Conservation (phyloP, 2,888 invertebrate genomes). For the Drosophila kanekoi region DNA sequence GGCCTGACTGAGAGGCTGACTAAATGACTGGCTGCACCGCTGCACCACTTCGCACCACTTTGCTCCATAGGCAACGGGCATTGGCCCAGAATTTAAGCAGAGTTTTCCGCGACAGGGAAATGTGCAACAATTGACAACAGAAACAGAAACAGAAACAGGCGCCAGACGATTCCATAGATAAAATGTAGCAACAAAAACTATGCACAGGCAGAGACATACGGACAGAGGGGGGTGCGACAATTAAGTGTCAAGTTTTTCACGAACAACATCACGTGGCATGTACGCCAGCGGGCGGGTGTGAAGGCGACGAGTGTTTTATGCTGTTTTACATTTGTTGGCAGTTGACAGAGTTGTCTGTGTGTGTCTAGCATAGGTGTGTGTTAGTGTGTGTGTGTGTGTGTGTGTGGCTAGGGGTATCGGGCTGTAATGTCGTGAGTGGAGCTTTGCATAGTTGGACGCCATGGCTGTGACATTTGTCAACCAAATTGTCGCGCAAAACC, state of each 20-base stretch:
- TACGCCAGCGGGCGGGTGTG: neutral
- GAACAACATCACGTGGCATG: conserved; percentile 58
- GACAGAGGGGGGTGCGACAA: conserved; percentile 50
- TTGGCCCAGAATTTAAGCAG: conserved; percentile 54
- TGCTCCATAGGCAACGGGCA: conserved; percentile 54
- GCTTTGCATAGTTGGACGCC: conserved; percentile 43
- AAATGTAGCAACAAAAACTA: conserved; percentile 18
- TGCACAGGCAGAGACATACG: conserved; percentile 7
- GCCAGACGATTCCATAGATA: conserved; percentile 54
- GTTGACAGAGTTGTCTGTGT: conserved; percentile 19
- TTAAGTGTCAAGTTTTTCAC: conserved; percentile 78
- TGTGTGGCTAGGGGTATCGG: neutral
- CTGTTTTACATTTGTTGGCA: conserved; percentile 64
- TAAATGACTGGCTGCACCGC: conserved; percentile 11
- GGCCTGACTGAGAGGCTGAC: conserved; percentile 14
- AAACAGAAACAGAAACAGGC: conserved; percentile 72
- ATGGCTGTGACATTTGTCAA: conserved; percentile 68
- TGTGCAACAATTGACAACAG: conserved; percentile 78
- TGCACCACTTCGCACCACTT: conserved; percentile 8
- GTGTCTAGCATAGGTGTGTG: neutral
- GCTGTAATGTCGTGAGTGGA: conserved; percentile 1
- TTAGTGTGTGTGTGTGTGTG: neutral
- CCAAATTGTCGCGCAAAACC: conserved; percentile 47
- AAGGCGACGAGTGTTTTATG: conserved; percentile 65
- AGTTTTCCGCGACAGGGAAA: conserved; percentile 52